Percentiles rank a stretch among this genome's conserved stretches.
These are phyloP conservation scores for Lapara coniferarum DNA, from an alignment of 2,888 invertebrate genomes.

Conservation along the genomic window DNA sequence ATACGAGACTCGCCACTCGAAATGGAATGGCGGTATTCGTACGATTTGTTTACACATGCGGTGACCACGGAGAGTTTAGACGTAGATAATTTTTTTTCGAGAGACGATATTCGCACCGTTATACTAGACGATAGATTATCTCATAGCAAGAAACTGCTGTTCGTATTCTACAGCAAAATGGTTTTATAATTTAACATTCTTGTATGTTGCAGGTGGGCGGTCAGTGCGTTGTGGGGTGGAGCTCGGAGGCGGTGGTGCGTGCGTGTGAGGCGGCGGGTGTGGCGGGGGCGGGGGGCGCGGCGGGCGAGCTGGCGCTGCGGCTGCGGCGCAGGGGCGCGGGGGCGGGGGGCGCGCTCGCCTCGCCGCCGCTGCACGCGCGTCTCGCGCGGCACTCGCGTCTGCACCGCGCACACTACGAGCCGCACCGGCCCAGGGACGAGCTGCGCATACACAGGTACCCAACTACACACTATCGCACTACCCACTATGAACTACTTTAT, in stretches of 20 bases:
- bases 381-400: slow-evolving; percentile 22
- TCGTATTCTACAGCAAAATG: too few relatives aligned
- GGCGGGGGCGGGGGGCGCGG: slow-evolving; percentile 63
- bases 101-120: too few relatives aligned
- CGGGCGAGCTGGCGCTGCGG: slow-evolving; percentile 56
- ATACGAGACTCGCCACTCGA: too few relatives aligned
- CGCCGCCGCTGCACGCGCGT: slow-evolving; percentile 26
- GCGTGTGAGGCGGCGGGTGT: slow-evolving; percentile 30
- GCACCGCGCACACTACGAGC: slow-evolving; percentile 26
- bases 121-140: too few relatives aligned
- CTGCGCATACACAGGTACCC: background rate
- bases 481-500: background rate
- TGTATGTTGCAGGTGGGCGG: slow-evolving; percentile 52
- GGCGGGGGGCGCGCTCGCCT: slow-evolving; percentile 41
- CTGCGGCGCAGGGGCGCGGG: slow-evolving; percentile 54
- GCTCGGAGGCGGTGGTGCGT: slow-evolving; percentile 54
- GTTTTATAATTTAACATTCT: too few relatives aligned
- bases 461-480: too few relatives aligned
- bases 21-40: too few relatives aligned
- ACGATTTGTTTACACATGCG: too few relatives aligned
- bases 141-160: too few relatives aligned
- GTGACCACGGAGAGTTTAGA: too few relatives aligned
- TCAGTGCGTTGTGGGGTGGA: slow-evolving; percentile 69
- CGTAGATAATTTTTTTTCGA: too few relatives aligned
- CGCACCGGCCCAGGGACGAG: slow-evolving; percentile 14